These are phyloP conservation scores for Caenorhabditis tropicalis DNA, from an alignment of 1,140 invertebrate species.

Conservation along the genomic window DNA sequence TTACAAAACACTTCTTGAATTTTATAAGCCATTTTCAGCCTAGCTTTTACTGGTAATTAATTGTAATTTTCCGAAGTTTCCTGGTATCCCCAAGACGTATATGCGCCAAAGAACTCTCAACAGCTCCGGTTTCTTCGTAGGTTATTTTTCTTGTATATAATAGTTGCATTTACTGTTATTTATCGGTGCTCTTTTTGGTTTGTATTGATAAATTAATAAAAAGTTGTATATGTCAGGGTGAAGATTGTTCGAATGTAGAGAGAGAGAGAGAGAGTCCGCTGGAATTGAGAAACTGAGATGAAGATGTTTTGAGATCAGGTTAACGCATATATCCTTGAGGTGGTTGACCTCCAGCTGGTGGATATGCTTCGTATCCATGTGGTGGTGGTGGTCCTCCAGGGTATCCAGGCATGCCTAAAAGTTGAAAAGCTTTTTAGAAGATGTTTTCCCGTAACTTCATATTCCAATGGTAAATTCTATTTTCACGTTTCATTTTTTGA, in stretches of 20 bases:
- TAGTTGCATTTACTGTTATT: slow-evolving; percentile 32
- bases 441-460: too few species aligned
- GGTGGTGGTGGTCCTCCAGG: slow-evolving; percentile 12
- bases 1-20: too few species aligned
- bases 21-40: slow-evolving; percentile 36
- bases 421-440: not conserved
- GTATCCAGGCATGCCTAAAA: slow-evolving; percentile 33
- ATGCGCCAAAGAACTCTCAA: not conserved
- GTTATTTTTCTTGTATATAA: slow-evolving; percentile 16
- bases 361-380: slow-evolving; percentile 22
- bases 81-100: not conserved
- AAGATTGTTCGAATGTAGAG: not conserved
- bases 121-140: not conserved
- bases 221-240: not conserved
- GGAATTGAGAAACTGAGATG: too few species aligned
- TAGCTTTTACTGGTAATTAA: not conserved
- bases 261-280: not conserved
- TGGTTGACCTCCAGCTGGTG: not conserved
- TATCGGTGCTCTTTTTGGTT: slow-evolving; percentile 18
- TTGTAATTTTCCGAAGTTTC: not conserved
- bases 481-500: too few species aligned
- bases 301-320: not conserved
- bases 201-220: not conserved
- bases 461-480: too few species aligned
- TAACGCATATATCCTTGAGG: slow-evolving; percentile 31